These are phyloP conservation scores for Toxotes lorentzi DNA, from an alignment of 2,797 vertebrate species.

Conservation along the genomic window DNA sequence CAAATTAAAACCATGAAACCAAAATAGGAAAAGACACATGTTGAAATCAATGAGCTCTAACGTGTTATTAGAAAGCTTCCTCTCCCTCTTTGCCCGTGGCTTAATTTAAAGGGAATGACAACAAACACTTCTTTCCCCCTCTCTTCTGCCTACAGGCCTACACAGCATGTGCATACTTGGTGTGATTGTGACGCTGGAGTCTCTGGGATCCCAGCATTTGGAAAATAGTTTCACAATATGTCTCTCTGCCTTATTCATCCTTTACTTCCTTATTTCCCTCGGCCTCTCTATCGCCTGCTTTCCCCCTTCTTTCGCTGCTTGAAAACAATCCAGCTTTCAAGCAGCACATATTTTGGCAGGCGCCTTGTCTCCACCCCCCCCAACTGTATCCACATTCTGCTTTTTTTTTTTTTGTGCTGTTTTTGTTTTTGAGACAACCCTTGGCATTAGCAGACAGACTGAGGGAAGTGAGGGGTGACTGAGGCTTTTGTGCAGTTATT, in stretches of 20 bases:
- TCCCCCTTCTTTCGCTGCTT: constrained; percentile 12
- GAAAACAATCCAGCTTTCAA: constrained; percentile 40
- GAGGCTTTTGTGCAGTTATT: constrained; percentile 20
- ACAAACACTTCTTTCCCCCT: background rate
- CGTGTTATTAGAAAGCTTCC: constrained; percentile 45
- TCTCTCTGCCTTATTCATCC: constrained; percentile 25
- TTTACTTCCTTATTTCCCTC: constrained; percentile 31
- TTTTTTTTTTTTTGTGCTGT: constrained; percentile 9
- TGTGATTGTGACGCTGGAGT: constrained; percentile 5
- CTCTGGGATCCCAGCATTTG: constrained; percentile 27
- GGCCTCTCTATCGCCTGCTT: background rate
- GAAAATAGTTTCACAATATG: constrained; percentile 51
- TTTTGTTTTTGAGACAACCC: constrained; percentile 56
- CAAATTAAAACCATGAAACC: constrained; percentile 42
- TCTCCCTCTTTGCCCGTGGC: constrained; percentile 2
- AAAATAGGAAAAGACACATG: constrained; percentile 37
- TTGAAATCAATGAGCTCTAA: constrained; percentile 37
- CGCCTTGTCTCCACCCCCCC: background rate
- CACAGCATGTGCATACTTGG: constrained; percentile 41
- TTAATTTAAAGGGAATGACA: constrained; percentile 27
- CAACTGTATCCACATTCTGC: constrained; percentile 46
- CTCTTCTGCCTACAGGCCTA: constrained; percentile 1
- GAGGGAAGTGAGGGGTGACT: background rate
- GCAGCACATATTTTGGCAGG: constrained; percentile 59
- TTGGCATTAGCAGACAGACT: constrained; percentile 12